Base-by-base conservation (phyloP, 1,140 invertebrate species). In the Phymastichus coffea region DNA sequence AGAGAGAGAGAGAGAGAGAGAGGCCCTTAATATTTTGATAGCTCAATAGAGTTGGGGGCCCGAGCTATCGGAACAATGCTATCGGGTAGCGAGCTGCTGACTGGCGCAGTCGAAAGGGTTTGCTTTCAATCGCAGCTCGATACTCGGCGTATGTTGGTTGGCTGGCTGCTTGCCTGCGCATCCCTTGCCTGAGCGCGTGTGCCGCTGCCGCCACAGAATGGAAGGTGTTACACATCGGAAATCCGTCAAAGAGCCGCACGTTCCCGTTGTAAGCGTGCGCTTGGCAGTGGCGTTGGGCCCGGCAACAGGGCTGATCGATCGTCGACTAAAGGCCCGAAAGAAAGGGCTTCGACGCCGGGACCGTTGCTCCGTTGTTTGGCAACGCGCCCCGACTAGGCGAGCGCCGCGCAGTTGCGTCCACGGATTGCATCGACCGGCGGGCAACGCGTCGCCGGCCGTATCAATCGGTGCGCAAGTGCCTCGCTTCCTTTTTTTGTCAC, bases 11-110 rank as follows among this genome's bases (percentile, higher is more conserved):
- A n/a, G n/a, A n/a, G n/a, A n/a, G n/a, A n/a, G n/a, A n/a, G n/a
- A n/a, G 53, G 44, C 44, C 69, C 72, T 73, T 71, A 73, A 74
- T 76, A 73, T 74, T 75, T 73, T 75, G 75, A 76, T 74, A 69
- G 75, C 70, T 77, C 70, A 75, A 78, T 77, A 68, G 65, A 35
- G 3, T 22, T 38, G 19, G 47, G 57, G 6, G 40, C 59, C 12
- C 26, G n/a, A 52, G 65, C n/a, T n/a, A n/a, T n/a, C n/a, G n/a
- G n/a, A 60, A 76, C 75, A 77, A 77, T 70, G 68, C 67, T 72
- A 77, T 76, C 72, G 69, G 63, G 63, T 54, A 63, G 68, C 67
- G 70, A 69, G 64, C 70, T 66, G 66, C 51, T 52, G 49, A 40
- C 60, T n/a, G 38, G 58, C 61, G 38, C 46, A n/a, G 25, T 33